A percentile compares a stretch with the other conserved stretches of the same genome.
Evolutionary conservation across 1,140 invertebrate genomes (phyloP).

Genomic region (Oreohelix idahoensis): DNA sequence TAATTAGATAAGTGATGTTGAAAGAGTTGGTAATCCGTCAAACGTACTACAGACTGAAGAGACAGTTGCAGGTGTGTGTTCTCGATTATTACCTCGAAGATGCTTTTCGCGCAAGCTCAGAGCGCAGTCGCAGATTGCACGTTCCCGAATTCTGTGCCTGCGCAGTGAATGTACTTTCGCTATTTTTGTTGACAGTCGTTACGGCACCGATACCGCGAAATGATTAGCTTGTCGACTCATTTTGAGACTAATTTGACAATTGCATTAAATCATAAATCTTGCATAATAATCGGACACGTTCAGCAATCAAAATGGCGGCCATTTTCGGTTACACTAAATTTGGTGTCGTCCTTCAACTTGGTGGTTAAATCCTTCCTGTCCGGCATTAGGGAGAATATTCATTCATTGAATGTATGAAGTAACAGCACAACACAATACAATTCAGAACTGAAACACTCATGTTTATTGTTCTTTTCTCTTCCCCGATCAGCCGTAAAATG

Average conservation of each 20-base stretch:
- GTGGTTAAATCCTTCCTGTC: not conserved
- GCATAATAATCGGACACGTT: not conserved
- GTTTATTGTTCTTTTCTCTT: too few relatives aligned
- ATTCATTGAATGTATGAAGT: too few relatives aligned
- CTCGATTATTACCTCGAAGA: not conserved
- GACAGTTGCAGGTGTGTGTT: slow-evolving; percentile 34
- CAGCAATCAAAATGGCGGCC: slow-evolving; percentile 14
- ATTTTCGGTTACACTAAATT: not conserved
- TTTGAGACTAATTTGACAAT: not conserved
- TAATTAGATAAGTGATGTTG: not conserved
- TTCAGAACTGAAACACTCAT: too few relatives aligned
- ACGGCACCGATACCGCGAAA: slow-evolving; percentile 3
- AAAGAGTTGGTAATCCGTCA: not conserved
- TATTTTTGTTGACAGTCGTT: slow-evolving; percentile 40
- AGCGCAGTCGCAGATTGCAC: slow-evolving; percentile 50
- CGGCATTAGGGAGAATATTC: too few relatives aligned
- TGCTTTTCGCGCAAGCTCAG: slow-evolving; percentile 46
- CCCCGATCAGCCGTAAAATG: too few relatives aligned
- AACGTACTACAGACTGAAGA: not conserved
- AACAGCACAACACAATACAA: too few relatives aligned
- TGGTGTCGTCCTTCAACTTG: slow-evolving; percentile 8
- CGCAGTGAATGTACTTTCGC: slow-evolving; percentile 44
- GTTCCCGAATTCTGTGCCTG: slow-evolving; percentile 31
- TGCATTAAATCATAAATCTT: not conserved
- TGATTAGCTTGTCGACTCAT: not conserved